A percentile compares a stretch with the other conserved stretches of the same genome.
These are phyloP conservation scores for Acleris sparsana DNA, from an alignment of 2,888 invertebrate species.

Conservation along the genomic window DNA sequence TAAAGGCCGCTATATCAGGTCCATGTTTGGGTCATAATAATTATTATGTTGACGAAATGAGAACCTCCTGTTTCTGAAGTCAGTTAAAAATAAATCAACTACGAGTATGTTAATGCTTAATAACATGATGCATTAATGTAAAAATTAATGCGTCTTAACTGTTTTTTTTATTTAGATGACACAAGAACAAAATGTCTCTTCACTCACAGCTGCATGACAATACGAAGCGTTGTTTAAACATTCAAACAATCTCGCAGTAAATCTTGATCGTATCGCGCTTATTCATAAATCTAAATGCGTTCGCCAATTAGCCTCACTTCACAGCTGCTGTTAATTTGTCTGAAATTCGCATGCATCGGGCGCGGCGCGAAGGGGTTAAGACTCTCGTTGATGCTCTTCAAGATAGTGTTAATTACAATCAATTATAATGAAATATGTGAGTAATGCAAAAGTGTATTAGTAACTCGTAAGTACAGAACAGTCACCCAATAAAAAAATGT, in stretches of 20 bases:
- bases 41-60: no score
- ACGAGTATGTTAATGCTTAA: no score
- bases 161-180: no score
- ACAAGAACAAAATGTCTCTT: neutral
- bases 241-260: constrained; percentile 16
- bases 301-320: constrained; percentile 68
- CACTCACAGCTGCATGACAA: neutral
- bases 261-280: constrained; percentile 43
- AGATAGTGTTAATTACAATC: neutral
- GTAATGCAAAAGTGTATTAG: no score
- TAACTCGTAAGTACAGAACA: no score
- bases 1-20: no score
- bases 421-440: no score
- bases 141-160: no score
- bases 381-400: neutral
- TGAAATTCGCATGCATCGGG: constrained; percentile 48
- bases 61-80: no score
- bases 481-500: no score
- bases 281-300: constrained; percentile 72
- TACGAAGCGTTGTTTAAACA: neutral
- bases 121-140: neutral
- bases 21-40: no score
- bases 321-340: constrained; percentile 78
- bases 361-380: constrained; percentile 23
- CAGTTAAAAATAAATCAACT: no score